Evolutionary conservation across 2,888 invertebrate species (phyloP), one percentile per base, ranked within the genome.

Genomic region (Atrina japonica): DNA sequence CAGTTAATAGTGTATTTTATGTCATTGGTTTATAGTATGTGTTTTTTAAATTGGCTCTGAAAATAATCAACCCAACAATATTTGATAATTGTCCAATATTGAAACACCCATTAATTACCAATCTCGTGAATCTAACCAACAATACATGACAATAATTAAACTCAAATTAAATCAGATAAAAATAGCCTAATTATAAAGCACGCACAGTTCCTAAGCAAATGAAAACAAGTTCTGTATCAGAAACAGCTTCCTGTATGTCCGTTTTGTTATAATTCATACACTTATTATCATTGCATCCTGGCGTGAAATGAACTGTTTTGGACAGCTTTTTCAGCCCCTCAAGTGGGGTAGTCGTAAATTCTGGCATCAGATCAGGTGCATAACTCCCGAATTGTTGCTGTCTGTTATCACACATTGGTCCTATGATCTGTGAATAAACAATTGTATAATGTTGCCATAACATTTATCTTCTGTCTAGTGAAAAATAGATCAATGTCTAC

Each of bases 121-220:
- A n/a, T n/a, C n/a, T n/a, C n/a, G n/a, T n/a, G n/a, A n/a, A n/a
- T n/a, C n/a, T n/a, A n/a, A n/a, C n/a, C n/a, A n/a, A n/a, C n/a
- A n/a, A n/a, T n/a, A n/a, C n/a, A n/a, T n/a, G n/a, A n/a, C n/a
- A n/a, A n/a, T n/a, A n/a, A n/a, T n/a, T n/a, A n/a, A n/a, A n/a
- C n/a, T n/a, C n/a, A n/a, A n/a, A n/a, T n/a, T n/a, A n/a, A 2
- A 43, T 43, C 16, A n/a, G 45, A 9, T 43, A 5, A 43, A 25
- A n/a, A 49, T 18, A 9, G 27, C 14, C 2, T 49, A 11, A 25
- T 23, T 43, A 2, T 25, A 21, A 35, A 11, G 25, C 75, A 18
- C 45, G n/a, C 85, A 86, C 87, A 70, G 85, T 86, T 68, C 89
- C 89, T 1, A 89, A 76, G 70, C 86, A 85, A 27, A 88, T 77